These are phyloP conservation scores for Lumbricus terrestris DNA, from an alignment of 2,888 invertebrate genomes.

Conservation along the genomic window DNA sequence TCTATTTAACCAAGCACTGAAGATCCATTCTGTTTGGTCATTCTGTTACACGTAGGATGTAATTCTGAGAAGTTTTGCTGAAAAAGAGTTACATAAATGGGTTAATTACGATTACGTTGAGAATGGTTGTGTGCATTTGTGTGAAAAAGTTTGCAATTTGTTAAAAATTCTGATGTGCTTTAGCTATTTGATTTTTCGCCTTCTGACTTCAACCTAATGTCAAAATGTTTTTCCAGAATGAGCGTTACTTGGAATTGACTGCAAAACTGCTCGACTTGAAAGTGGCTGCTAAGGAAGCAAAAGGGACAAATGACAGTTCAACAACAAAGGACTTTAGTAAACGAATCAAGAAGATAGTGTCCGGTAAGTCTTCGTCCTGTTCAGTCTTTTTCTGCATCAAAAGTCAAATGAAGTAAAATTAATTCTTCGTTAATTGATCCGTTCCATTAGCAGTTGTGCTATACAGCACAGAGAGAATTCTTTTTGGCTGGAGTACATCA, in stretches of 20 bases:
- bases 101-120: background rate
- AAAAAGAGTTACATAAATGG: background rate
- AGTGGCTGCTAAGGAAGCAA: conserved; percentile 45
- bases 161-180: background rate
- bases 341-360: conserved; percentile 43
- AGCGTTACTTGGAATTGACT: conserved; percentile 46
- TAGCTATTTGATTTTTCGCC: background rate
- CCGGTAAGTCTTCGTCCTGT: conserved; percentile 39
- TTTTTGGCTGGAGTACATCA: background rate
- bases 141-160: background rate
- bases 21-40: background rate
- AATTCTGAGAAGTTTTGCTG: background rate
- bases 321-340: conserved; percentile 45
- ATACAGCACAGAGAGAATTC: background rate
- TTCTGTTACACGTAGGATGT: background rate
- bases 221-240: conserved; percentile 42
- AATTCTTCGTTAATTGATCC: background rate
- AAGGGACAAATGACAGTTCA: conserved; percentile 44
- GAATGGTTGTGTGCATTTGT: background rate
- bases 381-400: background rate
- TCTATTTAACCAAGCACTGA: background rate
- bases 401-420: background rate
- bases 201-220: background rate
- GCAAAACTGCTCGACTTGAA: conserved; percentile 48
- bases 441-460: background rate